Percentiles rank a stretch among this genome's conserved stretches.
These are phyloP conservation scores for Petrophora chlorosata DNA, from an alignment of 2,888 invertebrate genomes.

Conservation along the genomic window DNA sequence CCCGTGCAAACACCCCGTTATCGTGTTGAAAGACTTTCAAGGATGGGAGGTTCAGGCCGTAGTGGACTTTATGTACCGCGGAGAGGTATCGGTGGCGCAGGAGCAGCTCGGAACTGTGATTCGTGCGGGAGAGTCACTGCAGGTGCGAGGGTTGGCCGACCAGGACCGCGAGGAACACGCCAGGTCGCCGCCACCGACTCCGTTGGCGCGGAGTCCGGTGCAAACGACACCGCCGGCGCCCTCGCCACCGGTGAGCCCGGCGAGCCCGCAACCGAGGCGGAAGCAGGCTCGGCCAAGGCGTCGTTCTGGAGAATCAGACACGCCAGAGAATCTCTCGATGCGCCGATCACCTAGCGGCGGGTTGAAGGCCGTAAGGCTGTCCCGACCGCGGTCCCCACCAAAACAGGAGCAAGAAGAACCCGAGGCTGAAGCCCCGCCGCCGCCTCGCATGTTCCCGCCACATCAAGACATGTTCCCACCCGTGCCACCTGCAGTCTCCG, in stretches of 20 bases:
- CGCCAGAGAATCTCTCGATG: conserved; percentile 85
- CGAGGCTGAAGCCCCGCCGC: conserved; percentile 80
- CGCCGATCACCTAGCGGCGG: conserved; percentile 77
- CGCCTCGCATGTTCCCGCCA: conserved; percentile 81
- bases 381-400: conserved; percentile 69
- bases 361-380: conserved; percentile 70
- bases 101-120: conserved; percentile 93
- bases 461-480: conserved; percentile 89
- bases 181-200: conserved; percentile 68
- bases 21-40: conserved; percentile 94
- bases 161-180: conserved; percentile 79
- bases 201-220: conserved; percentile 74
- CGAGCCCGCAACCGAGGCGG: conserved; percentile 91
- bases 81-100: conserved; percentile 94
- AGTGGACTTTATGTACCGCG: conserved; percentile 97
- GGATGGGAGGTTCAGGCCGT: conserved; percentile 95
- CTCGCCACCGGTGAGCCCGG: conserved; percentile 83
- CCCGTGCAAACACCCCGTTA: conserved; percentile 96
- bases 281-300: conserved; percentile 94
- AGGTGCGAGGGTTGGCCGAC: conserved; percentile 91
- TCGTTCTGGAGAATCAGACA: conserved; percentile 89
- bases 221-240: conserved; percentile 70
- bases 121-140: conserved; percentile 93
- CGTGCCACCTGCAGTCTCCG: conserved; percentile 87
- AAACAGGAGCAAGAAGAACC: conserved; percentile 72